Evolutionary conservation across 2,113 vertebrate species (phyloP).

Genomic region (Barnardius zonarius): DNA sequence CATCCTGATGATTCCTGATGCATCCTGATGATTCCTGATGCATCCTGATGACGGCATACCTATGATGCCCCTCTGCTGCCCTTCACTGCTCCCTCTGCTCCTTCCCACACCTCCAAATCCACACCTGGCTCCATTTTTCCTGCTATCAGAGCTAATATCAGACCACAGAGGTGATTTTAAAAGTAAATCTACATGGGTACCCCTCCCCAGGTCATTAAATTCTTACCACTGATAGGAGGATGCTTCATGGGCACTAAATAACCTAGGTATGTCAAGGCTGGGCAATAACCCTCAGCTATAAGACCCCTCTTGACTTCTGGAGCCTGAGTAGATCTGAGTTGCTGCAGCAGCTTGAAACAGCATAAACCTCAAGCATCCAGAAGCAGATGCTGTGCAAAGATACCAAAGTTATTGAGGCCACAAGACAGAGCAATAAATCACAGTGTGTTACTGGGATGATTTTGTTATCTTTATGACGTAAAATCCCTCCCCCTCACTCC

Average conservation of each 20-base stretch:
- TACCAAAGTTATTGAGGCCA: neutral
- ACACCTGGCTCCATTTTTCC: neutral
- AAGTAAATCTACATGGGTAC: neutral
- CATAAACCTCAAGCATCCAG: neutral
- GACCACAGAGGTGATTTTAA: neutral
- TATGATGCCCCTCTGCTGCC: neutral
- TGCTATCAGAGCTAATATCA: neutral
- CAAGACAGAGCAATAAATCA: conserved; percentile 20
- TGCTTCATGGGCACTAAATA: neutral
- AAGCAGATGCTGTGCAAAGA: conserved; percentile 13
- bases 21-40: neutral
- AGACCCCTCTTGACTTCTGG: neutral
- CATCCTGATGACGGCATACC: neutral
- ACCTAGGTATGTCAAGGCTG: neutral
- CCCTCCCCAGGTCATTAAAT: neutral
- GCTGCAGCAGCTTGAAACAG: neutral
- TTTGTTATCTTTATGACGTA: neutral
- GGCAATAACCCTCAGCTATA: neutral
- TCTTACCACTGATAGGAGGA: neutral
- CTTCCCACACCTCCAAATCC: neutral
- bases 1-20: neutral
- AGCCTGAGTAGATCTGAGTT: neutral
- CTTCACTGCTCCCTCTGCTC: neutral
- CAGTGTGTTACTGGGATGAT: neutral
- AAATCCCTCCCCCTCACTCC: neutral